A percentile compares a stretch with the other conserved stretches of the same genome.
These are phyloP conservation scores for Pollenia amentaria DNA, from an alignment of 2,888 invertebrate genomes.

Conservation along the genomic window DNA sequence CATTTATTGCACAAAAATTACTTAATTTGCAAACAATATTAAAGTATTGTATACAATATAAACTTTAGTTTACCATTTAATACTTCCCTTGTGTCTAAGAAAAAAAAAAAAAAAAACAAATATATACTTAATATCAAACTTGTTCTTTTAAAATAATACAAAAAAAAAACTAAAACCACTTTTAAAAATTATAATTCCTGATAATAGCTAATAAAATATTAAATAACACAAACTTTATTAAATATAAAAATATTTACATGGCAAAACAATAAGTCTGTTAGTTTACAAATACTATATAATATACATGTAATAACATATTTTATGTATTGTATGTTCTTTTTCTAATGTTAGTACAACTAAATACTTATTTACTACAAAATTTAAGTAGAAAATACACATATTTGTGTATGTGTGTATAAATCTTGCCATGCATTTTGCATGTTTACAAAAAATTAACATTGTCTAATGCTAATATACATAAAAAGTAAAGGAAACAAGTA, in stretches of 20 bases:
- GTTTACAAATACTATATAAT: background rate
- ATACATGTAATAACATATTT: too few species aligned
- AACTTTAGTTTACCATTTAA: too few species aligned
- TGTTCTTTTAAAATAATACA: too few species aligned
- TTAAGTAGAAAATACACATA: background rate
- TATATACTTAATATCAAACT: too few species aligned
- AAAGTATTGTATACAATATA: too few species aligned
- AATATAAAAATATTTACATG: background rate
- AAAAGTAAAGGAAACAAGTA: background rate
- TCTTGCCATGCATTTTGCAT: slow-evolving; percentile 24
- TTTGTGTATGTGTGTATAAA: background rate
- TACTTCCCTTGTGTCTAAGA: too few species aligned
- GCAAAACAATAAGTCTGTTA: background rate
- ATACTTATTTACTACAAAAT: too few species aligned
- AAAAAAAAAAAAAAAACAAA: too few species aligned
- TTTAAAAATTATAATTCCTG: background rate
- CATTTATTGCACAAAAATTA: too few species aligned
- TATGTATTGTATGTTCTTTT: background rate
- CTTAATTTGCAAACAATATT: too few species aligned
- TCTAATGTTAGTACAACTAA: background rate
- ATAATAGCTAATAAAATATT: background rate
- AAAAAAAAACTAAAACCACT: background rate
- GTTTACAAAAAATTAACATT: background rate
- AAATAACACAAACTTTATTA: background rate
- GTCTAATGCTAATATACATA: background rate